Base-by-base conservation (phyloP, 1,140 invertebrate genomes). In the Scaptomyza graminum region DNA sequence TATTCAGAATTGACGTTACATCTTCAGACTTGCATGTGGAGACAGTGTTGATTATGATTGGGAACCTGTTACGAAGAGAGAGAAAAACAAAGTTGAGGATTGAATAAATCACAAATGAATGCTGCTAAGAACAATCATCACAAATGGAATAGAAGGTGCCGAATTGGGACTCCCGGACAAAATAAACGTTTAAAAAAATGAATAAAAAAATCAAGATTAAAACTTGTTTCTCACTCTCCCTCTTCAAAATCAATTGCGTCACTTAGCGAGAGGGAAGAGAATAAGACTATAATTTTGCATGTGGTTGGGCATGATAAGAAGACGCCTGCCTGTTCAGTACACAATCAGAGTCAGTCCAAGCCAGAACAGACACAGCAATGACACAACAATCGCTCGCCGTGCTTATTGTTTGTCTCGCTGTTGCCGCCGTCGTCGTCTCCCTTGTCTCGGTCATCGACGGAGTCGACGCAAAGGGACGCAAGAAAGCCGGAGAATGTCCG, bases 401-500 rank as follows among this genome's bases (percentile, higher is more conserved):
- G 28, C 28, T 71, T n/a, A 13, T 59, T 16, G 13, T 44, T 37
- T 3, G 6, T 41, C 8, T 54, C 12, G 47, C 12, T 4, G 25
- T 50, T 11, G 41, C 49, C 12, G 47, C 12, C 2, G 25, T 50
- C 8, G 41, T 18, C 2, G 49, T 2, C 28, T 2, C 16, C 15
- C 31, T 22, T 18, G 18, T 39, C n/a, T 0, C 34, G 18, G 37
- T 55, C 39, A 28, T 31, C 39, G 28, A 31, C 39, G 28, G 6
- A 41, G 62, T 13, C 65, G 44, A 15, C 0, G 31, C 31, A 34
- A 67, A 64, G 43, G 41, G 37, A 0, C 70, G 59, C 0, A 72
- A 79, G 6, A 72, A 44, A 12, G 12, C 46, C 7, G 50, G 25
- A 22, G 64, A 70, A 3, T 92, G 91, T 22, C 91, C 91, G n/a